phyloP scores from a whole-genome alignment of 1,140 invertebrate species.

The Proales similis region DNA sequence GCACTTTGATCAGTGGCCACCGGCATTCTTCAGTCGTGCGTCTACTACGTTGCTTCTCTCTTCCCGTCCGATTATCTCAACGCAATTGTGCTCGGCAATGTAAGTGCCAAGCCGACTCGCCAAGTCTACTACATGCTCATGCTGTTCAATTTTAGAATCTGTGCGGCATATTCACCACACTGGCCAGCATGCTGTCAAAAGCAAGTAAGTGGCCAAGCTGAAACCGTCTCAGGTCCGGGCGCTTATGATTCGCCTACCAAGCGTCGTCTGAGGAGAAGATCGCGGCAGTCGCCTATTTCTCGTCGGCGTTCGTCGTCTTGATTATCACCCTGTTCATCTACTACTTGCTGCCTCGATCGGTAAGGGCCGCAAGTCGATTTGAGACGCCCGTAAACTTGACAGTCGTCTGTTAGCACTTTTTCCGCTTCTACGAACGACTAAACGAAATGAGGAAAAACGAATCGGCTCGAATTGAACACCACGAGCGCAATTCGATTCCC shows the following conservation, averaged over 20 bases:
- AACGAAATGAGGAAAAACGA: too few species aligned
- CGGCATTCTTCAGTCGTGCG: conserved; percentile 23
- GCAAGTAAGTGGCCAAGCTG: conserved; percentile 28
- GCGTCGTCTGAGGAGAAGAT: conserved; percentile 3
- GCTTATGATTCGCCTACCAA: too few species aligned
- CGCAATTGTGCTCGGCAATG: conserved; percentile 35
- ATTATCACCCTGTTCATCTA: conserved; percentile 15
- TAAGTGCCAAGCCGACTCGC: neutral
- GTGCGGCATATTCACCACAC: conserved; percentile 4
- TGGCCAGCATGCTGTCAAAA: conserved; percentile 27
- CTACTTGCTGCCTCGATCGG: conserved; percentile 24
- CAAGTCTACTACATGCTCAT: too few species aligned
- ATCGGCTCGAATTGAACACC: too few species aligned
- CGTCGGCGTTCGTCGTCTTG: conserved; percentile 4
- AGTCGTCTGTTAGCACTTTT: too few species aligned
- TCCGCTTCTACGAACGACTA: too few species aligned
- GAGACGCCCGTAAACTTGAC: too few species aligned
- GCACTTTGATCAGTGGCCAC: conserved; percentile 13
- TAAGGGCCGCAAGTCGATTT: too few species aligned
- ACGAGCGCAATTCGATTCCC: too few species aligned
- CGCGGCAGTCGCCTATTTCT: conserved; percentile 23
- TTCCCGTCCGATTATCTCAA: conserved; percentile 26
- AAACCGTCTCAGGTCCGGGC: too few species aligned
- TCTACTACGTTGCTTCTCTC: conserved; percentile 25
- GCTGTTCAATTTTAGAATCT: conserved; percentile 11